Conservation (phyloP, 2,888 invertebrate genomes). For the Dastarcus helophoroides region DNA sequence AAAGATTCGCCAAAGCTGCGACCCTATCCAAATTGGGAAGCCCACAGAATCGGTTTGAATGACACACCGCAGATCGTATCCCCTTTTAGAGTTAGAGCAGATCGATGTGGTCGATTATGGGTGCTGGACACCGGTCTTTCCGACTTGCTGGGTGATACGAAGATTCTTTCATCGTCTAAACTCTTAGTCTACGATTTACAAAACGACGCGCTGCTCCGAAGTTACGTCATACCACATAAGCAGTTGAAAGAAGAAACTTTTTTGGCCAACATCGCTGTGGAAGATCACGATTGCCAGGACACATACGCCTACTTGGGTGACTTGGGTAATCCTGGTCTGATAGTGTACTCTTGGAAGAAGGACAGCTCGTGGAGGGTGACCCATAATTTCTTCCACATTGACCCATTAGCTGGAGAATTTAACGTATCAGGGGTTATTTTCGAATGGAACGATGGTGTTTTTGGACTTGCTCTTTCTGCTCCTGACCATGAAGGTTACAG, state of each 20-base stretch:
- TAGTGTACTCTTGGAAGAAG: constrained; percentile 65
- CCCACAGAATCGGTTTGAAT: constrained; percentile 46
- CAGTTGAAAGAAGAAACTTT: constrained; percentile 57
- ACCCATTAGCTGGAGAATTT: constrained; percentile 58
- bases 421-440: constrained; percentile 58
- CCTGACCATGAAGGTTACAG: constrained; percentile 53
- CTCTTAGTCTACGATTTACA: constrained; percentile 62
- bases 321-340: constrained; percentile 53
- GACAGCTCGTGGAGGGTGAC: constrained; percentile 61
- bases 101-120: constrained; percentile 68
- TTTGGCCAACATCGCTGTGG: constrained; percentile 67
- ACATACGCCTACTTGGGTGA: constrained; percentile 64
- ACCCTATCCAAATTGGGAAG: constrained; percentile 74
- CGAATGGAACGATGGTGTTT: constrained; percentile 67
- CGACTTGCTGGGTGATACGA: constrained; percentile 44
- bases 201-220: constrained; percentile 56
- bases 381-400: constrained; percentile 36
- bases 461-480: constrained; percentile 59
- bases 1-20: constrained; percentile 55
- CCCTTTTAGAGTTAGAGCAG: constrained; percentile 61
- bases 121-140: constrained; percentile 63
- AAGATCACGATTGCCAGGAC: constrained; percentile 60
- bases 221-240: constrained; percentile 50
- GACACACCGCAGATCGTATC: constrained; percentile 56
- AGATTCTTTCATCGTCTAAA: constrained; percentile 45